These are phyloP conservation scores for Stenodema calcarata DNA, from an alignment of 2,888 invertebrate genomes.

Conservation along the genomic window DNA sequence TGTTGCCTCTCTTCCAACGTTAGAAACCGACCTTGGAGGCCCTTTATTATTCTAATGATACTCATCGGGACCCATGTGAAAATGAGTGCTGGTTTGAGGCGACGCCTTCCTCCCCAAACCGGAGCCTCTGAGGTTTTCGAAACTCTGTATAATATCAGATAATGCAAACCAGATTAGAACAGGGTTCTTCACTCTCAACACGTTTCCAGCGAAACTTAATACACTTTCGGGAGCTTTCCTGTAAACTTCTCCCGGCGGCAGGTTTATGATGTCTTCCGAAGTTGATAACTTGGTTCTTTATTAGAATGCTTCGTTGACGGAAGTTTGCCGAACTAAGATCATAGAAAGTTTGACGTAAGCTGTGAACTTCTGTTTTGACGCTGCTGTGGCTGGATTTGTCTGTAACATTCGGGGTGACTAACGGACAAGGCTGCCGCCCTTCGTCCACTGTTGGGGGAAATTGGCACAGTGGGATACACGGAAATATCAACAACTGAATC, in stretches of 20 bases:
- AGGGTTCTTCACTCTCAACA: neutral
- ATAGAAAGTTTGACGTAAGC: neutral
- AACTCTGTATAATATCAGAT: neutral
- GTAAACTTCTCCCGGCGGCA: neutral
- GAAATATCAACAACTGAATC: neutral
- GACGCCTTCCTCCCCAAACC: neutral
- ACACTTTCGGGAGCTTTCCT: neutral
- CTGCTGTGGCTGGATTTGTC: neutral
- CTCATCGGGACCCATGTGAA: neutral
- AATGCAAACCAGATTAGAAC: neutral
- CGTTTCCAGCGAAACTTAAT: neutral
- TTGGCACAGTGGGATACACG: neutral
- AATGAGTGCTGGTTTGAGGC: neutral
- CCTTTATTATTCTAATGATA: slow-evolving; percentile 22
- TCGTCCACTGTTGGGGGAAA: neutral
- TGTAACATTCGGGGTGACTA: neutral
- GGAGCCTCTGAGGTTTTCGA: neutral
- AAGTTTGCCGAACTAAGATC: neutral
- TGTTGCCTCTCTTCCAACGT: neutral
- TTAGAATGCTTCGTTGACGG: neutral
- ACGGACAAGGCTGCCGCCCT: neutral
- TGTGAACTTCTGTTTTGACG: neutral
- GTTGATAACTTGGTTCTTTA: neutral
- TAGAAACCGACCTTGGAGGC: neutral
- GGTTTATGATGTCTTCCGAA: neutral